Conservation (phyloP, 1,140 invertebrate species). For the Argopecten irradians region DNA sequence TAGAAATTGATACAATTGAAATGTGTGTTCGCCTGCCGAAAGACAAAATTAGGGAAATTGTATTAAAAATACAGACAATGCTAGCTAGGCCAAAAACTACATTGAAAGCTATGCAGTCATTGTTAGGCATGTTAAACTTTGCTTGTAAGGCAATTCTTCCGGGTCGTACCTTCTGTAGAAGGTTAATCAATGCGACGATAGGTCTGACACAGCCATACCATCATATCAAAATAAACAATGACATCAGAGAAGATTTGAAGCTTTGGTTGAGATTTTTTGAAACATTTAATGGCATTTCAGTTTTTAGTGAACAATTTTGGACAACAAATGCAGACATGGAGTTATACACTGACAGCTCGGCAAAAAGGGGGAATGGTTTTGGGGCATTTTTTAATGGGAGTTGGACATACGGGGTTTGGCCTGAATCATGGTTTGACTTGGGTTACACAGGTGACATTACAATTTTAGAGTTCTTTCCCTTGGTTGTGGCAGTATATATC, state of each 20-base stretch:
- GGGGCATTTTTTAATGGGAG: neutral
- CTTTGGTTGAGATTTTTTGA: constrained; percentile 28
- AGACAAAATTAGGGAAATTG: constrained; percentile 25
- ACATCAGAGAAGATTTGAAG: neutral
- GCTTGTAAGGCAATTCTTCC: neutral
- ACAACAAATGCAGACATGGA: neutral
- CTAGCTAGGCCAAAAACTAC: neutral
- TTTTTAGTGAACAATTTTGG: constrained; percentile 25
- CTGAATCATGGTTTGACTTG: neutral
- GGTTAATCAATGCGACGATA: neutral
- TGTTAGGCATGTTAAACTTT: neutral
- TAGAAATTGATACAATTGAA: too few species aligned
- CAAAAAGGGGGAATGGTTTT: neutral
- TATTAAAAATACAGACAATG: neutral
- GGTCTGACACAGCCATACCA: neutral
- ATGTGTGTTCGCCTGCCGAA: constrained; percentile 12
- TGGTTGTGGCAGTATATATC: neutral
- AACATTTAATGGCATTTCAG: neutral
- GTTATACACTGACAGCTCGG: constrained; percentile 33
- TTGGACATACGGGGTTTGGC: neutral
- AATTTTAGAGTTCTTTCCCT: neutral
- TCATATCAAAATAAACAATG: neutral
- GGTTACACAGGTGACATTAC: too few species aligned
- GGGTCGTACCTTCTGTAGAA: neutral
- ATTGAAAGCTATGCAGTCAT: neutral